Evolutionary conservation across 2,113 vertebrate genomes (phyloP).

Genomic region (Hucho hucho): DNA sequence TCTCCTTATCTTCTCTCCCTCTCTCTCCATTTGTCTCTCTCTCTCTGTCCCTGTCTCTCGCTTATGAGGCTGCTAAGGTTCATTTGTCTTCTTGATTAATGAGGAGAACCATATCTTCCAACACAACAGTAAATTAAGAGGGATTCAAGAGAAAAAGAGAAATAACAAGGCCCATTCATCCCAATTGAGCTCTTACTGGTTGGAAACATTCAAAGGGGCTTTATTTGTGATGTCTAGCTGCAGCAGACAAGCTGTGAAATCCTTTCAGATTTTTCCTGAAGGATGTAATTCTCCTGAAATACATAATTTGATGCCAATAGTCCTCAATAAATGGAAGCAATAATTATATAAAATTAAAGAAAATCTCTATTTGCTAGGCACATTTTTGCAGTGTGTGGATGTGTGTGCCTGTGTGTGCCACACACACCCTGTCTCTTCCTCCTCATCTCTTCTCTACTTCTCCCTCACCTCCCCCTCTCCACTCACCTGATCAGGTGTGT

Average conservation of each 20-base stretch:
- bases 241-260: conserved; percentile 15
- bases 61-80: conserved; percentile 57
- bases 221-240: conserved; percentile 56
- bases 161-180: conserved; percentile 70
- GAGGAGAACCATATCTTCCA: conserved; percentile 67
- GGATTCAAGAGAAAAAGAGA: conserved; percentile 67
- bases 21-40: conserved; percentile 4
- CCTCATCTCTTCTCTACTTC: conserved; percentile 16
- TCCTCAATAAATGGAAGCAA: no score
- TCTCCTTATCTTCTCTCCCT: not conserved
- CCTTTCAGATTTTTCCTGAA: not conserved
- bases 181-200: conserved; percentile 51
- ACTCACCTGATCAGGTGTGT: not conserved
- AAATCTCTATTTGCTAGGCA: no score
- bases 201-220: conserved; percentile 51
- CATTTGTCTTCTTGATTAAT: conserved; percentile 77
- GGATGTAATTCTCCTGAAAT: not conserved
- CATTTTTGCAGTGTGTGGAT: no score
- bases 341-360: no score
- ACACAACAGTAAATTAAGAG: conserved; percentile 74
- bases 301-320: not conserved
- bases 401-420: no score
- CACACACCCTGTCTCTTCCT: conserved; percentile 34
- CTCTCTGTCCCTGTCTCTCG: not conserved
- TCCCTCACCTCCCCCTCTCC: conserved; percentile 30